Base-by-base conservation (phyloP, 2,113 vertebrate genomes). In the Agapornis roseicollis region DNA sequence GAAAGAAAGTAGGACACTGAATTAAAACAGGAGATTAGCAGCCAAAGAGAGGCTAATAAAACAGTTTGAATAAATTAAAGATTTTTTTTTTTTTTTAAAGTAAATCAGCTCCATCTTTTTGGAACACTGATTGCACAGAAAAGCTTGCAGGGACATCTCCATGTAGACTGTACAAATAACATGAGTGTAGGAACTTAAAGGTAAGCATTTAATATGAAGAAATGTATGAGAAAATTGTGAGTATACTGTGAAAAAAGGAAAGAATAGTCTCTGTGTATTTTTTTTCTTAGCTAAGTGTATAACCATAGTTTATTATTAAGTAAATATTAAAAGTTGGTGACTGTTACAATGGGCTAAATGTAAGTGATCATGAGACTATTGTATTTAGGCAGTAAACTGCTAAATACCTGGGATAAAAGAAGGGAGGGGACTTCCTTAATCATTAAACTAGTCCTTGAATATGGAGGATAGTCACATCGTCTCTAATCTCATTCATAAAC, bases 401-500 rank as follows among this genome's bases (percentile, higher is more conserved):
- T 94, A 80, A 94, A 94, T 92, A 94, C 55, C 31, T 35, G 42
- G 27, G 15, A 14, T 91, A 73, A 87, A 89, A 71, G 69, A 81
- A 87, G 44, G 83, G 66, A 92, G 52, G 31, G 1, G 2, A 81
- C 70, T 93, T 96, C 69, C 78, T 94, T 86, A 81, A 80, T 81
- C 65, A 31, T 93, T 84, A 81, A 90, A 64, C 55, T 79, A 42
- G 56, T 60, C 47, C 29, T 85, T 87, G 65, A 79, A 64, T 68
- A 28, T 56, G 56, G 33, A 56, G 52, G 61, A 46, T 46, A 93
- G 86, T 72, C 84, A 72, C 78, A 72, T 78, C 11, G 56, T 41
- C 77, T 81, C 56, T 94, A 94, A 97, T 97, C 89, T n/a, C 52
- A 81, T 96, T 91, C 86, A 89, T 85, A 92, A 94, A 80, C 73